A percentile compares a stretch with the other conserved stretches of the same genome.
Evolutionary conservation across 2,113 vertebrate genomes (phyloP).

Genomic region (Eurypyga helias): DNA sequence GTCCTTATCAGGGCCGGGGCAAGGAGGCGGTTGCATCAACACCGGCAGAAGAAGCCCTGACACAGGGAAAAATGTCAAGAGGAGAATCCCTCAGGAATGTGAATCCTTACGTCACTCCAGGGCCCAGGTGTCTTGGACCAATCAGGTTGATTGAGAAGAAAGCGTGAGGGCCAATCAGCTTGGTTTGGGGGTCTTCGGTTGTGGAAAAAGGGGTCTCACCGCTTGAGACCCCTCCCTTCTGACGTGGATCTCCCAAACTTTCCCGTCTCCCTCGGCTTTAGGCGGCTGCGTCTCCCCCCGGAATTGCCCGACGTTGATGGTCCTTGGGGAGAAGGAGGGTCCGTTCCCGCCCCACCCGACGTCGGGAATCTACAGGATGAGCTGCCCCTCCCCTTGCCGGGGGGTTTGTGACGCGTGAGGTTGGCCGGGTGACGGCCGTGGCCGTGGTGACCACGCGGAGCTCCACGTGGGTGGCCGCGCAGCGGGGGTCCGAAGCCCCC

Average conservation of each 20-base stretch:
- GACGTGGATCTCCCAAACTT: not conserved
- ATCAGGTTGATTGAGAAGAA: not conserved
- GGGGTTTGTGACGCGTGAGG: too few relatives aligned
- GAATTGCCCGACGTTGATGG: not conserved
- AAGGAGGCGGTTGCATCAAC: not conserved
- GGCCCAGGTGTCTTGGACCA: accelerated
- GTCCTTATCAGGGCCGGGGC: not conserved
- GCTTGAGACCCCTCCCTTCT: accelerated
- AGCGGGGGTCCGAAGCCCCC: not conserved
- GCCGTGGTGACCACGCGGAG: not conserved
- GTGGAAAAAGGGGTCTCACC: not conserved
- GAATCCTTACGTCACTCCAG: too few relatives aligned
- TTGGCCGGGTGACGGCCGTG: not conserved
- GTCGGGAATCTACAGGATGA: accelerated
- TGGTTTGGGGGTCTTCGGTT: not conserved
- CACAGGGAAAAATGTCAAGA: too few relatives aligned
- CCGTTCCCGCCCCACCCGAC: not conserved
- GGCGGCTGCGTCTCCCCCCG: too few relatives aligned
- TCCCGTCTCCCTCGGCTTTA: not conserved
- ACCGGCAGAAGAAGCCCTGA: not conserved
- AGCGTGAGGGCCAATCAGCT: accelerated
- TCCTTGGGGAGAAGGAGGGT: too few relatives aligned
- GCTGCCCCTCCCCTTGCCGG: not conserved
- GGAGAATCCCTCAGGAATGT: not conserved
- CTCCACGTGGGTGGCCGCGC: not conserved